Percentiles rank a stretch among this genome's conserved stretches.
Conservation (phyloP, 2,113 vertebrate genomes). For the Acrocephalus kingi region DNA sequence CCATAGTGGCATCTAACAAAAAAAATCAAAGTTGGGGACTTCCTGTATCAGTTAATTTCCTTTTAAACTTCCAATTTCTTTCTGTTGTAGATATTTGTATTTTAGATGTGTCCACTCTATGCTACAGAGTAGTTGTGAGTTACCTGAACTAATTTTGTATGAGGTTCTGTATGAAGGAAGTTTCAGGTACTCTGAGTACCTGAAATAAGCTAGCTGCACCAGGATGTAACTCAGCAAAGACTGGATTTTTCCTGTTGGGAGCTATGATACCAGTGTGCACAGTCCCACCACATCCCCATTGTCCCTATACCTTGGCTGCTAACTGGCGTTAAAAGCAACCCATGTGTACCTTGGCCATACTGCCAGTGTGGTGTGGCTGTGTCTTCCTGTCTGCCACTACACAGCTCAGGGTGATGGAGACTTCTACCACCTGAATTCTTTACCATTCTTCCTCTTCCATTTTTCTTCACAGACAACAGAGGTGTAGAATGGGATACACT, state of each 20-base stretch:
- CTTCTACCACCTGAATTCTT: neutral
- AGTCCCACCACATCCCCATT: neutral
- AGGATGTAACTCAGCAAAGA: neutral
- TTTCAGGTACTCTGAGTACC: neutral
- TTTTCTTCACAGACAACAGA: neutral
- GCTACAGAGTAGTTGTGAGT: neutral
- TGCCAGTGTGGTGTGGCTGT: neutral
- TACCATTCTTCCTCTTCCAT: neutral
- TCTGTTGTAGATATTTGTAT: neutral
- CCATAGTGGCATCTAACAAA: neutral
- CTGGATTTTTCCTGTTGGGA: neutral
- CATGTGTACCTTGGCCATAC: rapidly evolving
- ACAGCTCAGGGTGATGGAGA: neutral
- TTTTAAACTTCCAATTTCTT: neutral
- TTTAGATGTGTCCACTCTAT: neutral
- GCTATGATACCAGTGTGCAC: neutral
- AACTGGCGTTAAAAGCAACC: neutral
- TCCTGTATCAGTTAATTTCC: neutral
- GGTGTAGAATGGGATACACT: neutral
- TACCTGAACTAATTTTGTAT: neutral
- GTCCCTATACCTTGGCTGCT: neutral
- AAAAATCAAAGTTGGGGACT: neutral
- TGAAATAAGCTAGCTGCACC: neutral
- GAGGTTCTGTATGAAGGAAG: neutral
- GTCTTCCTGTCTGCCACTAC: neutral